Evolutionary conservation across 2,797 vertebrate genomes (phyloP).

Genomic region (Catharus ustulatus): DNA sequence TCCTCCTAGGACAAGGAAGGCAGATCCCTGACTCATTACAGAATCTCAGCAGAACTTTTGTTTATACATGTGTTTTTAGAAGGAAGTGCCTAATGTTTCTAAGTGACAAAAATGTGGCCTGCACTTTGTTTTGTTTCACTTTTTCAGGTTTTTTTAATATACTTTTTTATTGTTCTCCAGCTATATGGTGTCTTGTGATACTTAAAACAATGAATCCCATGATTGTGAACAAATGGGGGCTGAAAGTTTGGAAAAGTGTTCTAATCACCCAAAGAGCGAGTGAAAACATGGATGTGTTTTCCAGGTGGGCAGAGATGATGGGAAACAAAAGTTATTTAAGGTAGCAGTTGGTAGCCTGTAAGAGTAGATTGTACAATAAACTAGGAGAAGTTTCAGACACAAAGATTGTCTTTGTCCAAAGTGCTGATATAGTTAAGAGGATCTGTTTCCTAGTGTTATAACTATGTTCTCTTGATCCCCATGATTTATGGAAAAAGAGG

Average conservation of each 20-base stretch:
- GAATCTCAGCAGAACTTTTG: background rate
- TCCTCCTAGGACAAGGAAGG: background rate
- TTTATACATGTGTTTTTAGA: background rate
- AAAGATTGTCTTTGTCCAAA: background rate
- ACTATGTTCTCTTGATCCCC: background rate
- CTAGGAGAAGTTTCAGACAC: background rate
- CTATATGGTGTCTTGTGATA: background rate
- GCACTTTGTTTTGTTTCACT: background rate
- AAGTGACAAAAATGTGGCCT: background rate
- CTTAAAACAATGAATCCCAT: background rate
- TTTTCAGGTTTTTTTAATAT: background rate
- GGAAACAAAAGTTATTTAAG: background rate
- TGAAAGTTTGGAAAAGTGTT: background rate
- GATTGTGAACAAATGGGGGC: background rate
- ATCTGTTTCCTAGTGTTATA: background rate
- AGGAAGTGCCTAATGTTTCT: background rate
- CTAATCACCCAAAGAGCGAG: background rate
- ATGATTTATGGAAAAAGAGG: background rate
- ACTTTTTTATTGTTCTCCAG: background rate
- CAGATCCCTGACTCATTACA: background rate
- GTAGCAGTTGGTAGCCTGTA: background rate
- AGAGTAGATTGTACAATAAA: background rate
- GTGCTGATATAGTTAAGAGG: background rate
- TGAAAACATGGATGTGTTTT: background rate
- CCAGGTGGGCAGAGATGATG: background rate